These are phyloP conservation scores for Nasonovia ribisnigri DNA, from an alignment of 2,888 invertebrate species.

Conservation along the genomic window DNA sequence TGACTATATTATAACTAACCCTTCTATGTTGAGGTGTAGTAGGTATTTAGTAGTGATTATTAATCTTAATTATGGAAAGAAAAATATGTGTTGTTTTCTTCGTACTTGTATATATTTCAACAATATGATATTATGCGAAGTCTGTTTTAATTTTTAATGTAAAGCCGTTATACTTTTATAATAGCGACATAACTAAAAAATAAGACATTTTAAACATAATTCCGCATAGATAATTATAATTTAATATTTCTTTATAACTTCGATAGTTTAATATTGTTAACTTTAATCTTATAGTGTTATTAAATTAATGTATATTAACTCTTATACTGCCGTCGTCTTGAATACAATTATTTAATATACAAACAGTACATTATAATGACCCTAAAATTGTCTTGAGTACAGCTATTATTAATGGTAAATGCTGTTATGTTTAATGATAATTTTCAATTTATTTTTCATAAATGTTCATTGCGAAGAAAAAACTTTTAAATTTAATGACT, in stretches of 20 bases:
- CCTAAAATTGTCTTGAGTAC: too few relatives aligned
- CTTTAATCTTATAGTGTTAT: not conserved
- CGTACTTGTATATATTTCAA: not conserved
- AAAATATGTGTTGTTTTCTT: not conserved
- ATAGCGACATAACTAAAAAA: not conserved
- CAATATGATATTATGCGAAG: not conserved
- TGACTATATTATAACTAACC: not conserved
- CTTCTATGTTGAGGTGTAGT: not conserved
- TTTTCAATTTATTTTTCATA: not conserved
- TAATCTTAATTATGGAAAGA: slow-evolving; percentile 22
- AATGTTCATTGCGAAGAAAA: not conserved
- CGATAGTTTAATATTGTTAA: not conserved
- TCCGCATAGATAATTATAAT: not conserved
- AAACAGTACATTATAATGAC: not conserved
- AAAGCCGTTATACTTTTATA: not conserved
- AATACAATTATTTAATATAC: not conserved
- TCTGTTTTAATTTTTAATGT: not conserved
- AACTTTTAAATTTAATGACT: not conserved
- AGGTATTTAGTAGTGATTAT: slow-evolving; percentile 15
- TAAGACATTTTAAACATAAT: not conserved
- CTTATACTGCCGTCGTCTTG: too few relatives aligned
- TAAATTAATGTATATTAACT: not conserved
- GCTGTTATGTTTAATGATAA: not conserved
- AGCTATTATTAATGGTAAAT: too few relatives aligned
- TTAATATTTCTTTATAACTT: not conserved